Evolutionary conservation across 2,888 invertebrate genomes (phyloP).

Genomic region (Temnothorax rugatulus): DNA sequence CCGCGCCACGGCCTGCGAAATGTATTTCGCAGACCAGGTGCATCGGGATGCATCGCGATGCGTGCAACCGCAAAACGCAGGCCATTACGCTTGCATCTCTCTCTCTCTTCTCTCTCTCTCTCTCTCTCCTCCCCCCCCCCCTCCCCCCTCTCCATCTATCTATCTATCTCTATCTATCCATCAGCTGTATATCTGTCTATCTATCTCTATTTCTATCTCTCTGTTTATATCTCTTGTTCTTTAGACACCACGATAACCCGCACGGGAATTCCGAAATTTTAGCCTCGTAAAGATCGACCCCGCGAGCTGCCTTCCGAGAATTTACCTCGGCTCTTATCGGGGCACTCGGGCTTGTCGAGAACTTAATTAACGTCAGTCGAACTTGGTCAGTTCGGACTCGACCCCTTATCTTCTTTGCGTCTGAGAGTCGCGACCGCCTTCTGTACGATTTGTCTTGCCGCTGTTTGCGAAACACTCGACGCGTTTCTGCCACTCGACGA

Average conservation of each 20-base stretch:
- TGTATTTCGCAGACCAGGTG: slow-evolving; percentile 47
- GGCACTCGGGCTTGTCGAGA: slow-evolving; percentile 11
- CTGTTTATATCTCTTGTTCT: background rate
- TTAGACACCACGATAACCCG: background rate
- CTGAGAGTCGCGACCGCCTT: background rate
- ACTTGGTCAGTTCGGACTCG: slow-evolving; percentile 12
- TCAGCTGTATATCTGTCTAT: background rate
- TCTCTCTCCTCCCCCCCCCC: background rate
- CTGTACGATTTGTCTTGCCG: slow-evolving; percentile 30
- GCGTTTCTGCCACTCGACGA: background rate
- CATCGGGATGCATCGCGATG: slow-evolving; percentile 31
- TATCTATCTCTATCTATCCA: background rate
- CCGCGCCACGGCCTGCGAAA: slow-evolving; percentile 38
- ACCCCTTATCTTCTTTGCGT: background rate
- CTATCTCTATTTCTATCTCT: slow-evolving; percentile 1
- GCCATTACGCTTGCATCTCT: slow-evolving; percentile 24
- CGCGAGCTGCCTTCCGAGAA: background rate
- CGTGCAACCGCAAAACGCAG: slow-evolving; percentile 53
- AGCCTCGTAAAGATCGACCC: background rate
- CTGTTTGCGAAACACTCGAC: slow-evolving; percentile 42
- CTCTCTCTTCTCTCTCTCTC: background rate
- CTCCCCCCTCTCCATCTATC: background rate
- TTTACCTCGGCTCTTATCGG: background rate
- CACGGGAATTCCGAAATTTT: slow-evolving; percentile 23
- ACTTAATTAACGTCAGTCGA: slow-evolving; percentile 54